These are phyloP conservation scores for Pemphigus obesinymphae DNA, from an alignment of 1,140 invertebrate species.

Conservation along the genomic window DNA sequence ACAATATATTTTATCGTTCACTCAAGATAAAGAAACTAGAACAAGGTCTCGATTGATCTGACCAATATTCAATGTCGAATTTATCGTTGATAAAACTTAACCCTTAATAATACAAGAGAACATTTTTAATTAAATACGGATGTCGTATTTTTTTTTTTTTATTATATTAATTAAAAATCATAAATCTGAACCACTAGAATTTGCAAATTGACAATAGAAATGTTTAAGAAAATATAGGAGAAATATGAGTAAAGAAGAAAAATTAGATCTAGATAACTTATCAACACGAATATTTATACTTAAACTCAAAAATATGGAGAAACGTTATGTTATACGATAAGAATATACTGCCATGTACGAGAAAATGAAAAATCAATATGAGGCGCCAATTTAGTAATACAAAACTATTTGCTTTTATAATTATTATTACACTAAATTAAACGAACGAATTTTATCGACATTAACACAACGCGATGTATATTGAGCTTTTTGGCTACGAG, in stretches of 20 bases:
- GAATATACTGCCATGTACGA: background rate
- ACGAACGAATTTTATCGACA: background rate
- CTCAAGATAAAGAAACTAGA: background rate
- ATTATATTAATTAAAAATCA: background rate
- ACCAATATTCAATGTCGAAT: background rate
- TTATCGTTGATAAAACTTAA: background rate
- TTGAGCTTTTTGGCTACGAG: constrained; percentile 19
- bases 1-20: background rate
- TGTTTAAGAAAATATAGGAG: background rate
- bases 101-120: background rate
- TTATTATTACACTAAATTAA: background rate
- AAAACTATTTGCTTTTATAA: background rate
- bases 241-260: background rate
- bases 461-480: constrained; percentile 29
- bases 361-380: background rate
- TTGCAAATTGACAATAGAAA: background rate
- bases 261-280: constrained; percentile 10
- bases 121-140: background rate
- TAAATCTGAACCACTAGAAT: background rate
- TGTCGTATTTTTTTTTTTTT: background rate
- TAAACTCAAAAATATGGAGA: background rate
- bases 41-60: background rate
- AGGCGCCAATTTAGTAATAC: too few species aligned
- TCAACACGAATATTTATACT: background rate
- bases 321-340: background rate